These are phyloP conservation scores for Sylvilagus floridanus DNA, from an alignment of 2,797 vertebrate species.

Conservation along the genomic window DNA sequence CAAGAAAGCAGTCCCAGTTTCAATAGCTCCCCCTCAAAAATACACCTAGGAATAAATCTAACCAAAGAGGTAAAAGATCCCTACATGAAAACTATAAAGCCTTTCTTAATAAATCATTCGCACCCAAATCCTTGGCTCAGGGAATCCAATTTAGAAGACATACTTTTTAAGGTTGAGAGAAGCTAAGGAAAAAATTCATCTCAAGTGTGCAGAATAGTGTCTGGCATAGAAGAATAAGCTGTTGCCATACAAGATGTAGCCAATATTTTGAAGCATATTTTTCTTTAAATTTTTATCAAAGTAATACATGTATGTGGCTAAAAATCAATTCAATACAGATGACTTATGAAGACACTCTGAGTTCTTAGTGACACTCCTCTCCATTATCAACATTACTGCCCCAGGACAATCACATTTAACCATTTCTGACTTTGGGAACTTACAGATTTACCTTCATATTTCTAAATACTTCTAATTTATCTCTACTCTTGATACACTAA, in stretches of 20 bases:
- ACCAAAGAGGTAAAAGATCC: too few species aligned
- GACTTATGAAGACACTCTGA: background rate
- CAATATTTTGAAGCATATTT: background rate
- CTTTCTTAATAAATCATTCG: background rate
- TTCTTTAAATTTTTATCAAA: background rate
- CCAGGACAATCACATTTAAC: background rate
- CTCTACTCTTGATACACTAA: slow-evolving; percentile 10
- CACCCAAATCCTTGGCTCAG: background rate
- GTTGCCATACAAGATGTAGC: background rate
- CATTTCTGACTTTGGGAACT: background rate
- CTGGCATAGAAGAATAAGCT: background rate
- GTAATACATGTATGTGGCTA: background rate
- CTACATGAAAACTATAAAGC: too few species aligned
- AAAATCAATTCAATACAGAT: background rate
- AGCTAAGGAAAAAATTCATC: background rate
- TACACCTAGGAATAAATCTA: too few species aligned
- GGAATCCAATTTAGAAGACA: background rate
- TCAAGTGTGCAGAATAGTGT: background rate
- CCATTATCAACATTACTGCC: background rate
- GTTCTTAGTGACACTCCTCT: background rate
- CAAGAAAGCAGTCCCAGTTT: too few species aligned
- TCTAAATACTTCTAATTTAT: background rate
- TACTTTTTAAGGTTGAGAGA: background rate
- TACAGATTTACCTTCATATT: background rate
- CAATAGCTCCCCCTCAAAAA: too few species aligned